Evolutionary conservation across 2,888 invertebrate genomes (phyloP).

Genomic region (Idaea aversata): DNA sequence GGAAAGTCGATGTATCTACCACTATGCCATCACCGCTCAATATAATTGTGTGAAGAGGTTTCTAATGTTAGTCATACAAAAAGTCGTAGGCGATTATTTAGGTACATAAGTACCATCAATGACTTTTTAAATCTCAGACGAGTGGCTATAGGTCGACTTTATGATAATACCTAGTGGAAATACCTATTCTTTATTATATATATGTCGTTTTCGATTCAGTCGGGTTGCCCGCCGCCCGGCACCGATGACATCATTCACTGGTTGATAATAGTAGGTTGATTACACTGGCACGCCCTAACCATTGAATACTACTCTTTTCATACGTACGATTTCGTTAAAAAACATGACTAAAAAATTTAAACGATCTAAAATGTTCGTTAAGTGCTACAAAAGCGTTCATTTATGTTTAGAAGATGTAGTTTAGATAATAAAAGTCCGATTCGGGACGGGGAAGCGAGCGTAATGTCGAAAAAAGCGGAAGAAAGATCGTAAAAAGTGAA

Average conservation of each 20-base stretch:
- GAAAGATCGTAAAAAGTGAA: slow-evolving; percentile 42
- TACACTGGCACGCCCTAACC: slow-evolving; percentile 54
- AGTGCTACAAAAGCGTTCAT: neutral
- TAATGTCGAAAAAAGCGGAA: slow-evolving; percentile 15
- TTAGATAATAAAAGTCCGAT: slow-evolving; percentile 3
- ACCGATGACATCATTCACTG: slow-evolving; percentile 66
- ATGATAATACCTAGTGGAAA: neutral
- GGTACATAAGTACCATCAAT: slow-evolving; percentile 20
- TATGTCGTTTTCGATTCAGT: slow-evolving; percentile 32
- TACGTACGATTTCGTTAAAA: neutral
- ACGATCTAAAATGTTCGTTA: neutral
- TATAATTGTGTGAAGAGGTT: neutral
- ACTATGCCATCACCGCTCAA: neutral
- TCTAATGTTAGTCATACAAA: neutral
- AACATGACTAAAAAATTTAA: neutral
- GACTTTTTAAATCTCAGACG: neutral
- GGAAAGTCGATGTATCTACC: too few relatives aligned
- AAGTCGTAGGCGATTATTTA: slow-evolving; percentile 4
- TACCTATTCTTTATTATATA: slow-evolving; percentile 11
- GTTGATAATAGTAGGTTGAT: slow-evolving; percentile 65
- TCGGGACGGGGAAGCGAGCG: slow-evolving; percentile 6
- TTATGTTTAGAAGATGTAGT: neutral
- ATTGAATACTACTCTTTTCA: neutral
- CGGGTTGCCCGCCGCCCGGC: slow-evolving; percentile 53
- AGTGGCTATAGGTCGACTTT: neutral